Evolutionary conservation across 2,113 vertebrate species (phyloP).

Genomic region (Emydocephalus ijimae): DNA sequence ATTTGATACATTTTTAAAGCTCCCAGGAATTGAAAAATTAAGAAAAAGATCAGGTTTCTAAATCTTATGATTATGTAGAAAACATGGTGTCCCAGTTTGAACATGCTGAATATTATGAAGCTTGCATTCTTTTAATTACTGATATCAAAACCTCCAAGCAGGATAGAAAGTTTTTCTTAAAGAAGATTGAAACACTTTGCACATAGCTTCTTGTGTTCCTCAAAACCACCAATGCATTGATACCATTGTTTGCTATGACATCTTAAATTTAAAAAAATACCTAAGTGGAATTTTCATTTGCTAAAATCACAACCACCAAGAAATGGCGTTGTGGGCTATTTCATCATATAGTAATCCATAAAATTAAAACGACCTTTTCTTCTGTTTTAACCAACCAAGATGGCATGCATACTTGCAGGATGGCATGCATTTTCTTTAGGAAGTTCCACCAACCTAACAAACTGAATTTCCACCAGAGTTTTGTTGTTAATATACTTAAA

Average conservation of each 20-base stretch:
- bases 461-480: neutral
- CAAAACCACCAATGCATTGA: neutral
- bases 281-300: neutral
- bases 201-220: too few relatives aligned
- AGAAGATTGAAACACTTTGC: neutral
- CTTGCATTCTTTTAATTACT: too few relatives aligned
- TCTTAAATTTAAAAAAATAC: neutral
- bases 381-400: neutral
- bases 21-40: neutral
- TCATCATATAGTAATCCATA: neutral
- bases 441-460: neutral
- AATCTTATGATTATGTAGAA: neutral
- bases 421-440: neutral
- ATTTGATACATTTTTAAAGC: neutral
- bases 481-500: neutral
- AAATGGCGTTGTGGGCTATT: neutral
- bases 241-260: neutral
- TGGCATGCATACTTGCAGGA: neutral
- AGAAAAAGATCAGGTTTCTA: neutral
- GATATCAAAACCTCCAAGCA: neutral
- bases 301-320: neutral
- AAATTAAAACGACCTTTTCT: neutral
- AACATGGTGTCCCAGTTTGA: too few relatives aligned
- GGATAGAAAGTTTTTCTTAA: neutral
- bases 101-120: neutral